Conservation (phyloP, 2,113 vertebrate species). For the Agapornis roseicollis region DNA sequence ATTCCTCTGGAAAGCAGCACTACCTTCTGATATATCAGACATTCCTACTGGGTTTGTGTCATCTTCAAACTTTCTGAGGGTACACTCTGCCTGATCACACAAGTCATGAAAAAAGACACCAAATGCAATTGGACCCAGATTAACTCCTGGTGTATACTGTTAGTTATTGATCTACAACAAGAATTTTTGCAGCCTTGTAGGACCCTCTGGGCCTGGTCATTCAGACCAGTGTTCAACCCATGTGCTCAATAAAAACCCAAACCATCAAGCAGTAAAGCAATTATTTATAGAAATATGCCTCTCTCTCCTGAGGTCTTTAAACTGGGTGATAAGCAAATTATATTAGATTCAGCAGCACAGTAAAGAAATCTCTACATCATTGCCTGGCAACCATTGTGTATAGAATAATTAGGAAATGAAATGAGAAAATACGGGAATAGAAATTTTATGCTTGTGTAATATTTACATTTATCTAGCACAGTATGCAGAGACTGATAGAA, state of each 20-base stretch:
- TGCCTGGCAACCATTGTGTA: not conserved
- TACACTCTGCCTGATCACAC: not conserved
- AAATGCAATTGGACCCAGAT: not conserved
- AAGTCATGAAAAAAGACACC: not conserved
- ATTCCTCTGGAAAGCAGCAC: not conserved
- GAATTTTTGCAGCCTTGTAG: not conserved
- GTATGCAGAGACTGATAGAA: not conserved
- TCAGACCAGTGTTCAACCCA: not conserved
- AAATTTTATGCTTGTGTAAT: not conserved
- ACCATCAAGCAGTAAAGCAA: not conserved
- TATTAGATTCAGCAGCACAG: not conserved
- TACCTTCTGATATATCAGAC: not conserved
- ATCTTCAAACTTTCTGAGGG: not conserved
- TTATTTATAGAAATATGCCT: not conserved
- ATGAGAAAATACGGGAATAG: not conserved
- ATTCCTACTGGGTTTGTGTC: not conserved
- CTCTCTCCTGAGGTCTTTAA: not conserved
- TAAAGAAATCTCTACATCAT: not conserved
- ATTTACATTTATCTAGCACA: not conserved
- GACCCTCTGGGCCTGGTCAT: not conserved
- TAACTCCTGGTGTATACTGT: accelerated
- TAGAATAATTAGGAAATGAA: not conserved
- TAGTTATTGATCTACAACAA: not conserved
- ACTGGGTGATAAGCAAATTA: not conserved
- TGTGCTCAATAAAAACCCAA: accelerated